Base-by-base conservation (phyloP, 2,888 invertebrate species). In the Ceramica pisi region DNA sequence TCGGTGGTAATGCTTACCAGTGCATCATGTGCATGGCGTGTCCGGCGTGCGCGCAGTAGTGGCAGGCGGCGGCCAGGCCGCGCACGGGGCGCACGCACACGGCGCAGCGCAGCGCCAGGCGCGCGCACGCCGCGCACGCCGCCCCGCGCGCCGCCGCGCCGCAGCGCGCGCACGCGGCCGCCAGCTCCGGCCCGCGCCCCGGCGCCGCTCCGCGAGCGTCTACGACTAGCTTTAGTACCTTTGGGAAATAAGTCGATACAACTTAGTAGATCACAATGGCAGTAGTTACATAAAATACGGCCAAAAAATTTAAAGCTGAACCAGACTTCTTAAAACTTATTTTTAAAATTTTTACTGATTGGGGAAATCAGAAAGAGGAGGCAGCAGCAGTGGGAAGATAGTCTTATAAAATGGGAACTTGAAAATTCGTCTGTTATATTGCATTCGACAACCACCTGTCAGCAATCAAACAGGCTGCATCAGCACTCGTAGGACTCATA, bases 41-140 rank as follows among this genome's bases (percentile, higher is more conserved):
- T 0, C 99, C 99, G 3, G 99, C 99, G 93, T 99, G 99, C 0
- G 98, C 98, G 94, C 99, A 99, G 77, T 97, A 96, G 67, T 98
- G 96, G 93, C 99, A 99, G 85, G 98, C 98, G 91, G 98, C 98
- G 65, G 98, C 98, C 1, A 97, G 97, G 4, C 98, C 99, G 94
- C 97, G 97, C 44, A 99, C 98, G 19, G 98, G 98, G 78, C 98
- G 97, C 88, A 98, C 97, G 93, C 99, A 99, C 82, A 99, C 94
- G 21, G 97, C 97, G 94, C 99, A 99, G 87, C 97, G 97, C 81
- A 99, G 96, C 69, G 98, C 97, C 41, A 97, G 96, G 66, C 97
- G 97, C 85, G 98, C 96, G 91, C 74, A 97, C 96, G 89, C 98
- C 97, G 96, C 87, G 98, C 97, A 89, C 98, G 98, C 98, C 99